phyloP scores from a whole-genome alignment of 2,888 invertebrate genomes.

The Platycnemis pennipes region DNA sequence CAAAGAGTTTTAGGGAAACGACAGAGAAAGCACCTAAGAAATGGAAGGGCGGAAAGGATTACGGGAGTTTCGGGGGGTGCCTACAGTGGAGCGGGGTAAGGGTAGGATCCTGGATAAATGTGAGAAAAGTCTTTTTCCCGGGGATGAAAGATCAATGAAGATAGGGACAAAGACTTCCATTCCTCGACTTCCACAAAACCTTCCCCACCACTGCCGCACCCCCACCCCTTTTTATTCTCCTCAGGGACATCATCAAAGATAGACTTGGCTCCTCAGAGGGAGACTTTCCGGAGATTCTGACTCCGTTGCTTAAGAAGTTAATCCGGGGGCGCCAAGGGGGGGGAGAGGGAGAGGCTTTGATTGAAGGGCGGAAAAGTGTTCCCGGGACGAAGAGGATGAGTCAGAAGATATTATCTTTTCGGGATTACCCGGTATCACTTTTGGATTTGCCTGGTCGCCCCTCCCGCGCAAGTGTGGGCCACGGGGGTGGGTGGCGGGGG shows the following conservation, averaged over 20 bases:
- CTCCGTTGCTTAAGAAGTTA: constrained; percentile 44
- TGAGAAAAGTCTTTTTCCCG: constrained; percentile 23
- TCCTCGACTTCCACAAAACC: no score
- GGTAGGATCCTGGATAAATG: background rate
- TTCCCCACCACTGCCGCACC: background rate
- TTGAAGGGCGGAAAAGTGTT: constrained; percentile 5
- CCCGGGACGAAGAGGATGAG: constrained; percentile 25
- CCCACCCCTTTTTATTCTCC: constrained; percentile 10
- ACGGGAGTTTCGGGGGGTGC: no score
- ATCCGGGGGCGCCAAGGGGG: background rate
- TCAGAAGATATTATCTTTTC: constrained; percentile 57
- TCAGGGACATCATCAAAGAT: constrained; percentile 37
- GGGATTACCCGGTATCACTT: constrained; percentile 39
- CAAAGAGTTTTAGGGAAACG: background rate
- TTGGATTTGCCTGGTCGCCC: background rate
- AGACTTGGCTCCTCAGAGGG: constrained; percentile 22
- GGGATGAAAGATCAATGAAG: constrained; percentile 38
- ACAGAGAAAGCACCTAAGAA: background rate
- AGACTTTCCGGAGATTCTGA: constrained; percentile 50
- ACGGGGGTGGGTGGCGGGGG: background rate
- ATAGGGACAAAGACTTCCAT: constrained; percentile 40
- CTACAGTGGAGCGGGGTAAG: no score
- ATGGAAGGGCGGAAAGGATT: background rate
- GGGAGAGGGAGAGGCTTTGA: background rate
- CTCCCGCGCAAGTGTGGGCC: background rate